A percentile compares a stretch with the other conserved stretches of the same genome.
phyloP scores from a whole-genome alignment of 2,888 invertebrate genomes.

The Meganola albula region DNA sequence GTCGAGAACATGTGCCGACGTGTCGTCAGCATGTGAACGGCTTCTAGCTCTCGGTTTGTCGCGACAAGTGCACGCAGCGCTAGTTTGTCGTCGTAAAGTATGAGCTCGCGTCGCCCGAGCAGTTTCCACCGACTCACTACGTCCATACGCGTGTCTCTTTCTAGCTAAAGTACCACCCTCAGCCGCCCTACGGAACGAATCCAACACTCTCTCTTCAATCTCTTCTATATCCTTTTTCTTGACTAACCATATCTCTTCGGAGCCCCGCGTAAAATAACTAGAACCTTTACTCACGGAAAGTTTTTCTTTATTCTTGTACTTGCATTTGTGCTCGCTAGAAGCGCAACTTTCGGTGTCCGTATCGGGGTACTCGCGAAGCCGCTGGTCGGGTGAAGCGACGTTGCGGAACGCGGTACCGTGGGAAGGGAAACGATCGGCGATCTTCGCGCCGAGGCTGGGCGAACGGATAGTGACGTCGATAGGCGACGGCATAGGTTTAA shows the following conservation, averaged over 20 bases:
- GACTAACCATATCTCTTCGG: conserved; percentile 73
- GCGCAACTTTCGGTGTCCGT: no score
- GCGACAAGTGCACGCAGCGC: conserved; percentile 68
- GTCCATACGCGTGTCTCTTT: conserved; percentile 41
- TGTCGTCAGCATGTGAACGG: conserved; percentile 63
- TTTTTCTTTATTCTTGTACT: conserved; percentile 58
- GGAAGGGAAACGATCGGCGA: conserved; percentile 65
- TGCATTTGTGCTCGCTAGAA: conserved; percentile 60
- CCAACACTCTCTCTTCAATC: conserved; percentile 66
- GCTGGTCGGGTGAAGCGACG: conserved; percentile 56
- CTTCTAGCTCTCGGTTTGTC: conserved; percentile 68
- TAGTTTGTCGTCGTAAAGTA: conserved; percentile 62
- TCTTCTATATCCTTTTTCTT: conserved; percentile 73
- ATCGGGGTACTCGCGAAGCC: conserved; percentile 50
- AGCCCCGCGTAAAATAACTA: conserved; percentile 67
- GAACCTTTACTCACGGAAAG: conserved; percentile 67
- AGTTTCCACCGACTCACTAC: conserved; percentile 28
- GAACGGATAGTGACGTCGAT: conserved; percentile 65
- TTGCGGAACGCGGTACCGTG: conserved; percentile 70
- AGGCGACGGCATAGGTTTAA: conserved; percentile 61
- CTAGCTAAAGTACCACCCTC: conserved; percentile 53
- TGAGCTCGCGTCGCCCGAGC: conserved; percentile 58
- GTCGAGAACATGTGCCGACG: conserved; percentile 62
- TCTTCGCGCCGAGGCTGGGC: conserved; percentile 61
- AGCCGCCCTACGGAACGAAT: conserved; percentile 61